phyloP scores from a whole-genome alignment of 2,113 vertebrate species.

The Poicephalus gulielmi region DNA sequence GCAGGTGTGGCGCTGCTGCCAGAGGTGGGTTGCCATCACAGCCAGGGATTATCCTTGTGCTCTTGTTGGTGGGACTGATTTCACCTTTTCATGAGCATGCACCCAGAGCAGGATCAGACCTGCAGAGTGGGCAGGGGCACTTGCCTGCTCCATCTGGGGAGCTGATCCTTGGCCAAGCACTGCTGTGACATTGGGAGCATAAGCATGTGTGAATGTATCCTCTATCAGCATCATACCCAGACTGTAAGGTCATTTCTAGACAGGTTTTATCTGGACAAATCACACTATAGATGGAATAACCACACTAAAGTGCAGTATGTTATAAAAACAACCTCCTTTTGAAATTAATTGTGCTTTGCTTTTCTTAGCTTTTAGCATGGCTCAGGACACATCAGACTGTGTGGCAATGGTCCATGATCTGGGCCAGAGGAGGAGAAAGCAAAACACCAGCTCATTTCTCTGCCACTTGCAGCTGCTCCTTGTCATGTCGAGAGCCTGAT shows the following conservation, averaged over 20 bases:
- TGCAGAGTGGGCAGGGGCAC: background rate
- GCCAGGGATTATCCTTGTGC: background rate
- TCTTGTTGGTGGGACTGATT: background rate
- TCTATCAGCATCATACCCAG: constrained; percentile 54
- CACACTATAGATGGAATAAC: background rate
- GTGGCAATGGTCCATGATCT: background rate
- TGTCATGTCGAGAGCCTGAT: background rate
- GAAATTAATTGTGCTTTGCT: constrained; percentile 34
- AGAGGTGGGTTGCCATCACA: background rate
- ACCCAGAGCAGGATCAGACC: background rate
- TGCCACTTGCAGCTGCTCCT: background rate
- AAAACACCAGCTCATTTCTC: background rate
- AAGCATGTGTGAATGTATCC: background rate
- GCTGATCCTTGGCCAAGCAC: background rate
- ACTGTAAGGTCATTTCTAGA: constrained; percentile 67
- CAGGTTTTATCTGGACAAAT: constrained; percentile 43
- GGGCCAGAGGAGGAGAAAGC: background rate
- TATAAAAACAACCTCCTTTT: background rate
- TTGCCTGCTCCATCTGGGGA: rapidly evolving
- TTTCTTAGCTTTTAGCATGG: constrained; percentile 32
- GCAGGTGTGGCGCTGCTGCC: background rate
- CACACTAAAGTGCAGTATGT: background rate
- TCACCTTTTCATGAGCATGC: rapidly evolving
- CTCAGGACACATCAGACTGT: background rate
- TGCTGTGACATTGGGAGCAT: background rate